A percentile compares a stretch with the other conserved stretches of the same genome.
phyloP scores from a whole-genome alignment of 1,140 invertebrate genomes.

The Achroia grisella region DNA sequence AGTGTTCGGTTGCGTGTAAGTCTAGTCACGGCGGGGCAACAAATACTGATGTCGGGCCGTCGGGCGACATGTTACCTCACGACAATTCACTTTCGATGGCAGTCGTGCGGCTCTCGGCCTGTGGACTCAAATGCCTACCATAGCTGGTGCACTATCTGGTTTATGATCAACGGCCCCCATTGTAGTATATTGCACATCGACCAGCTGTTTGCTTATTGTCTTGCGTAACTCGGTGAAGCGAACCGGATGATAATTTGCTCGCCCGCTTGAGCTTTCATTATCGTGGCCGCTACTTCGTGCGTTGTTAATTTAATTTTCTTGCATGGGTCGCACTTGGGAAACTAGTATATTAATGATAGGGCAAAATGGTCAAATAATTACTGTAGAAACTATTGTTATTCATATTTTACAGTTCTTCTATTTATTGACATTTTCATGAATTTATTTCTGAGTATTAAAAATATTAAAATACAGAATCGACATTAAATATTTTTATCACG shows the following conservation, averaged over 20 bases:
- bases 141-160: slow-evolving; percentile 48
- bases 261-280: slow-evolving; percentile 46
- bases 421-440: no score
- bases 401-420: no score
- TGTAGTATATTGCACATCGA: slow-evolving; percentile 46
- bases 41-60: slow-evolving; percentile 1
- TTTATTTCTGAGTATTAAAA: no score
- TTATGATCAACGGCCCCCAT: slow-evolving; percentile 59
- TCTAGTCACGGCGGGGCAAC: slow-evolving; percentile 35
- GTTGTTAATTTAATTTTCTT: slow-evolving; percentile 55
- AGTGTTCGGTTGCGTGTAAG: slow-evolving; percentile 37
- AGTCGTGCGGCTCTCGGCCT: slow-evolving; percentile 53
- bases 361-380: no score
- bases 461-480: no score
- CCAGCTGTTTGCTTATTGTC: slow-evolving; percentile 46
- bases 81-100: slow-evolving; percentile 63
- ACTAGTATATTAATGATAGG: slow-evolving; percentile 19
- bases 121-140: slow-evolving; percentile 41
- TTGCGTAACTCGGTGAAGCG: slow-evolving; percentile 58
- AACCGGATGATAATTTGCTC: slow-evolving; percentile 54
- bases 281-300: slow-evolving; percentile 47
- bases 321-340: slow-evolving; percentile 22
- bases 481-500: no score
- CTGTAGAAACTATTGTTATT: no score
- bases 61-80: slow-evolving; percentile 37